Evolutionary conservation across 2,888 invertebrate genomes (phyloP).

Genomic region (Plutella xylostella): DNA sequence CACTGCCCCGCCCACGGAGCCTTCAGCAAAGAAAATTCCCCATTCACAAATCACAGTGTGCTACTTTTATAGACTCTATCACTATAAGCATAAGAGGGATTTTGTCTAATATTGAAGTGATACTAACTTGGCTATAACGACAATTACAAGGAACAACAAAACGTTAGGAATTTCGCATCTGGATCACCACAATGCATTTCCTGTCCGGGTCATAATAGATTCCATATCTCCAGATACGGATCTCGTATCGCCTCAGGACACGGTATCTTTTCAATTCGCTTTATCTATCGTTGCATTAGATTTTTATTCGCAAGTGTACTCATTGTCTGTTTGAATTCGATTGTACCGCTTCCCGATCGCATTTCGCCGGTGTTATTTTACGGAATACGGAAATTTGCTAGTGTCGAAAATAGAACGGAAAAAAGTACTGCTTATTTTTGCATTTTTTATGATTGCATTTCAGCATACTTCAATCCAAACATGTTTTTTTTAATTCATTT

Average conservation of each 20-base stretch:
- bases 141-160: too few relatives aligned
- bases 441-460: too few relatives aligned
- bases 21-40: too few relatives aligned
- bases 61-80: too few relatives aligned
- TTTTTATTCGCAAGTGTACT: slow-evolving; percentile 33
- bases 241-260: slow-evolving; percentile 50
- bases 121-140: too few relatives aligned
- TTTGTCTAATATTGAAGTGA: too few relatives aligned
- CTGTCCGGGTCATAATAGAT: slow-evolving; percentile 61
- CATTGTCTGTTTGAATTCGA: not conserved
- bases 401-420: not conserved
- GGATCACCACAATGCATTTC: slow-evolving; percentile 56
- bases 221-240: slow-evolving; percentile 51
- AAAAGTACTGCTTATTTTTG: too few relatives aligned
- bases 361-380: not conserved
- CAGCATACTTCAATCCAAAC: too few relatives aligned
- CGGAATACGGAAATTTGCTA: not conserved
- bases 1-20: too few relatives aligned
- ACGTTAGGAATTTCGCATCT: slow-evolving; percentile 66
- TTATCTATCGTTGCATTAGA: slow-evolving; percentile 33
- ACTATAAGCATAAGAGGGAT: too few relatives aligned
- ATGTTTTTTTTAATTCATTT: too few relatives aligned
- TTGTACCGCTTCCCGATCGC: not conserved
- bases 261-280: slow-evolving; percentile 40
- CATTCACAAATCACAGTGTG: too few relatives aligned